Evolutionary conservation across 2,113 vertebrate genomes (phyloP).

Genomic region (Sisor rabdophorus): DNA sequence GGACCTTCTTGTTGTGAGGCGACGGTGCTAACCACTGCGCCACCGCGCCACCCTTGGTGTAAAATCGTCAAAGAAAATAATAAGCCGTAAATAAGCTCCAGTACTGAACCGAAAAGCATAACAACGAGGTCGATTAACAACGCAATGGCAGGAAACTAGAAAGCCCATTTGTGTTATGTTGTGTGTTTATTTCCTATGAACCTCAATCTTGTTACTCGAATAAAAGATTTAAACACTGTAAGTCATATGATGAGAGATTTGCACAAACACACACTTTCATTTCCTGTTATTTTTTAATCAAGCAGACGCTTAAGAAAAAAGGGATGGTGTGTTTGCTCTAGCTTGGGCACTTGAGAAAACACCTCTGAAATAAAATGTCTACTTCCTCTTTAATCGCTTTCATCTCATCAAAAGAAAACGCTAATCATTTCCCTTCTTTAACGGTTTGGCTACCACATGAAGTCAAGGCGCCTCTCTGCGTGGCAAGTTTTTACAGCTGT

Average conservation of each 20-base stretch:
- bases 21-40: no score
- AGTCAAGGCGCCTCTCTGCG: conserved; percentile 74
- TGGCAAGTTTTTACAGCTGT: conserved; percentile 73
- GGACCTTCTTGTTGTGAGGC: no score
- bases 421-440: conserved; percentile 82
- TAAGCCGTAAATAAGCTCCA: background rate
- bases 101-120: background rate
- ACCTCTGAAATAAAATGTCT: conserved; percentile 76
- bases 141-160: conserved; percentile 2
- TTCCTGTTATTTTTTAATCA: conserved; percentile 39
- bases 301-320: conserved; percentile 21
- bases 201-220: conserved; percentile 11
- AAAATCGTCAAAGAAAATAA: background rate
- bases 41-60: no score
- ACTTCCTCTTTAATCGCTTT: conserved; percentile 71
- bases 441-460: conserved; percentile 71
- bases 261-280: conserved; percentile 14
- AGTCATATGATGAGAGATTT: conserved; percentile 1
- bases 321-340: conserved; percentile 43
- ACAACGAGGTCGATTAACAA: background rate
- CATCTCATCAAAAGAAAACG: conserved; percentile 79
- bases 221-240: background rate
- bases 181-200: conserved; percentile 32
- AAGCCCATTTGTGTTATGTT: conserved; percentile 27
- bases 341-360: conserved; percentile 54